These are phyloP conservation scores for Gouania willdenowi DNA, from an alignment of 2,797 vertebrate species.

Conservation along the genomic window DNA sequence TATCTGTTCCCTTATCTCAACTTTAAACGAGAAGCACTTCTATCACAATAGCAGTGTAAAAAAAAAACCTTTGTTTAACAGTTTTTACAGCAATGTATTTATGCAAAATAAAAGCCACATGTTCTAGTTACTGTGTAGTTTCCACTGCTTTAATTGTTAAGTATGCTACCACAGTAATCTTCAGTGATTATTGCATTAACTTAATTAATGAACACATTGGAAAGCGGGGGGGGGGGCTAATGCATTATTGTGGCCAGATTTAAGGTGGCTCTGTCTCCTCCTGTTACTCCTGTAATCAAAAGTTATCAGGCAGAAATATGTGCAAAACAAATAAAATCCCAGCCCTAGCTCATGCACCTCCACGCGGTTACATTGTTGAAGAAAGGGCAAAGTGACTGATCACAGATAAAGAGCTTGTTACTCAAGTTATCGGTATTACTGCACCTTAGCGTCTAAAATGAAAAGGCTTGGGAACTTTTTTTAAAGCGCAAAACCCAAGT, in stretches of 20 bases:
- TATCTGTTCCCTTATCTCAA: slow-evolving; percentile 8
- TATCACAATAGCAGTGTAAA: not conserved
- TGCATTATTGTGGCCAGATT: slow-evolving; percentile 1
- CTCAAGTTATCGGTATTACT: slow-evolving; percentile 46
- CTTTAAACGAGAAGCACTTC: not conserved
- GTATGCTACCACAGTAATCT: not conserved
- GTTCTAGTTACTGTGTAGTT: not conserved
- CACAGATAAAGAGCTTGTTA: slow-evolving; percentile 53
- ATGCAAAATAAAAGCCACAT: not conserved
- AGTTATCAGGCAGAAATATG: slow-evolving; percentile 32
- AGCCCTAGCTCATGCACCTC: slow-evolving; percentile 29
- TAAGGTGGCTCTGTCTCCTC: slow-evolving; percentile 1
- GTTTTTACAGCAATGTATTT: not conserved
- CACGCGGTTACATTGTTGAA: slow-evolving; percentile 32
- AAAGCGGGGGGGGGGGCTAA: not conserved
- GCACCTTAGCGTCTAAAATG: not conserved
- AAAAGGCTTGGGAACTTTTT: not conserved
- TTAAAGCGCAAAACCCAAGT: too few relatives aligned
- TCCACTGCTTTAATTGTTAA: not conserved
- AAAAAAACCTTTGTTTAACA: too few relatives aligned
- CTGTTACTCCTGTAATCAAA: slow-evolving; percentile 27
- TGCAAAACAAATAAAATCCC: slow-evolving; percentile 40
- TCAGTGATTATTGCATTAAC: slow-evolving; percentile 11
- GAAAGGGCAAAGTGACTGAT: slow-evolving; percentile 15
- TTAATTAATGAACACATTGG: slow-evolving; percentile 14